Conservation (phyloP, 2,888 invertebrate species). For the Ichneumon xanthorius region DNA sequence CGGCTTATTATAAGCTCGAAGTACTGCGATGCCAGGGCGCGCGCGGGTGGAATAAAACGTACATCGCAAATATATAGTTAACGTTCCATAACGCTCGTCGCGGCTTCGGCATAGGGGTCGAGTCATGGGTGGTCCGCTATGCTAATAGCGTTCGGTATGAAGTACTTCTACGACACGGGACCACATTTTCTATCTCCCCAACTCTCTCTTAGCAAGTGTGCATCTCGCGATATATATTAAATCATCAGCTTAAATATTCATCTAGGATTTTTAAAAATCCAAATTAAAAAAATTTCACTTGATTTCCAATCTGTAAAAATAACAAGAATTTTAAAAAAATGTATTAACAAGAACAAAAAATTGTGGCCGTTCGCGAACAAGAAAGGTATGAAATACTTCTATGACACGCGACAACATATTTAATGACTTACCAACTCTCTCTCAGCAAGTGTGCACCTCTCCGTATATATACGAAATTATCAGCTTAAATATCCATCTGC, state of each 20-base stretch:
- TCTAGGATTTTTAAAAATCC: background rate
- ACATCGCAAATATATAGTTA: slow-evolving; percentile 15
- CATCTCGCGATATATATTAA: slow-evolving; percentile 13
- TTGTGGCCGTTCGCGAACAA: background rate
- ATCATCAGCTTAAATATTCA: slow-evolving; percentile 47
- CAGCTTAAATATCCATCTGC: slow-evolving; percentile 45
- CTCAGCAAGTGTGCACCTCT: slow-evolving; percentile 20
- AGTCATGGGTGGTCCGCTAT: slow-evolving; percentile 84
- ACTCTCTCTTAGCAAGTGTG: slow-evolving; percentile 7
- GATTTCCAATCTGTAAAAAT: too few species aligned
- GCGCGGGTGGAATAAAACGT: slow-evolving; percentile 26
- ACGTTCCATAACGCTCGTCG: slow-evolving; percentile 71
- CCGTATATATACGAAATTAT: background rate
- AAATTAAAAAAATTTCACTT: background rate
- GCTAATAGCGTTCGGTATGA: slow-evolving; percentile 77
- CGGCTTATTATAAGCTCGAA: slow-evolving; percentile 81
- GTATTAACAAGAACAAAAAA: background rate
- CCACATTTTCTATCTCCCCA: slow-evolving; percentile 35
- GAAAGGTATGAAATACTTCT: slow-evolving; percentile 47
- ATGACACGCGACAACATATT: slow-evolving; percentile 41
- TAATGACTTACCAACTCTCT: slow-evolving; percentile 6
- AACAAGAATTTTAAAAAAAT: too few species aligned
- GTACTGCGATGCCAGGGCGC: slow-evolving; percentile 57
- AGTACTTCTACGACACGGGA: slow-evolving; percentile 46
- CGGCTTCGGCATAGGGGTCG: slow-evolving; percentile 79